These are phyloP conservation scores for Datnioides undecimradiatus DNA, from an alignment of 2,113 vertebrate genomes.

Conservation along the genomic window DNA sequence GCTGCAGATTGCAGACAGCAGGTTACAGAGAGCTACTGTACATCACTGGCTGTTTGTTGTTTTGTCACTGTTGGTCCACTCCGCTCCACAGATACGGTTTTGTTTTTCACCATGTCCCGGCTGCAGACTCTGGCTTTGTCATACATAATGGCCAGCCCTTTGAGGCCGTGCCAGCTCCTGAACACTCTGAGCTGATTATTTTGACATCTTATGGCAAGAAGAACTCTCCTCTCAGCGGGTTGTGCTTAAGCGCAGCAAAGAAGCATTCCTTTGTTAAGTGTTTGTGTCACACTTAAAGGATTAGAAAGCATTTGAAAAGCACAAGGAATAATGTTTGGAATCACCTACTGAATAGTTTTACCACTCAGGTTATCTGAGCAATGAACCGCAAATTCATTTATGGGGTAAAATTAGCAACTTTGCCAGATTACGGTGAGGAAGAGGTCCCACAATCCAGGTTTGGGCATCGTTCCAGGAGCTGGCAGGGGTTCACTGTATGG, in stretches of 20 bases:
- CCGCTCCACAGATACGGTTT: slow-evolving; percentile 8
- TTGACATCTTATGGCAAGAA: slow-evolving; percentile 77
- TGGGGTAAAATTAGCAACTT: slow-evolving; percentile 47
- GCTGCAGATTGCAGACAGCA: neutral
- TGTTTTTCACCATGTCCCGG: slow-evolving; percentile 33
- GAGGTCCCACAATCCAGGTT: neutral
- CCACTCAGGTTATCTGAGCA: slow-evolving; percentile 28
- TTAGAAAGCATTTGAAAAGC: slow-evolving; percentile 73
- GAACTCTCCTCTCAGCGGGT: slow-evolving; percentile 73
- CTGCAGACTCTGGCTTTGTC: slow-evolving; percentile 47
- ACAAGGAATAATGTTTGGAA: slow-evolving; percentile 75
- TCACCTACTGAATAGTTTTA: slow-evolving; percentile 67
- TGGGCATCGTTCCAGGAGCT: slow-evolving; percentile 62
- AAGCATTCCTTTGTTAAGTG: slow-evolving; percentile 80
- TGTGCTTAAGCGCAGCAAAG: slow-evolving; percentile 59
- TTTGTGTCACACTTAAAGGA: slow-evolving; percentile 83
- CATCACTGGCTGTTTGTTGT: slow-evolving; percentile 44
- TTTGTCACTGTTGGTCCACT: neutral
- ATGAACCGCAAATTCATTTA: slow-evolving; percentile 37
- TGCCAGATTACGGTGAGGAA: slow-evolving; percentile 6
- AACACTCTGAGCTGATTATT: slow-evolving; percentile 74
- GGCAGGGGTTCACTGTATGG: slow-evolving; percentile 65
- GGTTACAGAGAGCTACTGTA: neutral
- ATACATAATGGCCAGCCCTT: slow-evolving; percentile 50
- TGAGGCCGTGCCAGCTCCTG: slow-evolving; percentile 67